Conservation (phyloP, 53 echinoderm and acorn worm genomes). For the Temnopleurus reevesii region DNA sequence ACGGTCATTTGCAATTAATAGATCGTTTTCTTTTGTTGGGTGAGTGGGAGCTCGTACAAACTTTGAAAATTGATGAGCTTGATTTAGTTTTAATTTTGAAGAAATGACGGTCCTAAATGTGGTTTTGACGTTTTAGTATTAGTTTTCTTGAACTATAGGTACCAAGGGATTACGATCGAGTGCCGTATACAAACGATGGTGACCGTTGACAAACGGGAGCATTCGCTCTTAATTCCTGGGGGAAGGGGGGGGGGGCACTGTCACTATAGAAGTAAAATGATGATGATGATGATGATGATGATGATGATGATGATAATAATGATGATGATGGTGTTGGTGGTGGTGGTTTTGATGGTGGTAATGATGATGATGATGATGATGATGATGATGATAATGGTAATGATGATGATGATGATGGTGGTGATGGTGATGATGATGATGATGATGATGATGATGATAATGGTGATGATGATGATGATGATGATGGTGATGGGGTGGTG, state of each 20-base stretch:
- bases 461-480: conserved; percentile 2
- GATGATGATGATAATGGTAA: conserved; percentile 8
- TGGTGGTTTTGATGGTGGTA: neutral
- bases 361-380: neutral
- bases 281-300: neutral
- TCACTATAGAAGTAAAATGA: neutral
- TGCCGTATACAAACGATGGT: neutral
- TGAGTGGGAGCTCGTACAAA: neutral
- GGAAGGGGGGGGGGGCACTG: neutral
- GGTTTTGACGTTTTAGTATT: neutral
- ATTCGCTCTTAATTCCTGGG: neutral
- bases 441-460: neutral
- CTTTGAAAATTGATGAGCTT: conserved; percentile 37
- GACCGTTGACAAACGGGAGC: neutral
- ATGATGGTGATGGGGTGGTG: neutral
- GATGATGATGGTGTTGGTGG: neutral
- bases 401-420: neutral
- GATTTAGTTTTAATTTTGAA: neutral
- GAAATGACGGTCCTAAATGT: neutral
- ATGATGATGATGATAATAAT: neutral
- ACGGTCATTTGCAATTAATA: conserved; percentile 51
- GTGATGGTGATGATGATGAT: neutral
- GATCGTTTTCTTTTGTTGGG: conserved; percentile 43
- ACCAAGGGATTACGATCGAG: neutral
- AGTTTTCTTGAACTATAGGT: neutral